phyloP scores from a whole-genome alignment of 1,140 invertebrate genomes.

The Colletes latitarsis region DNA sequence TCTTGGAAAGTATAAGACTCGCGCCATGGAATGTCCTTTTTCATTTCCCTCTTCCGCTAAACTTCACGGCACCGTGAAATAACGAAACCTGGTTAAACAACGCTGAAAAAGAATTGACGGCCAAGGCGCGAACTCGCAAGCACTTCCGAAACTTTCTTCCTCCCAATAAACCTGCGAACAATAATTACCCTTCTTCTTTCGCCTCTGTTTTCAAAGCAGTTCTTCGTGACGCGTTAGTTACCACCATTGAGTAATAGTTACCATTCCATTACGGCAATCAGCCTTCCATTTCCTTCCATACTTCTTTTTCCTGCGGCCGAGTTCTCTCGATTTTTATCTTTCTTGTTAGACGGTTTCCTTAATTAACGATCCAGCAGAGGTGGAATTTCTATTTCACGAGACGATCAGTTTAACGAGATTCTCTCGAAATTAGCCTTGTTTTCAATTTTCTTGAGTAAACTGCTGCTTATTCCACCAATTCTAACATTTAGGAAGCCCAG shows the following conservation, averaged over 20 bases:
- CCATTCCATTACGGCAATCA: background rate
- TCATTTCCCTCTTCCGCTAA: constrained; percentile 3
- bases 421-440: too few relatives aligned
- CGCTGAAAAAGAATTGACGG: background rate
- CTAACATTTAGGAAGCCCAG: too few relatives aligned
- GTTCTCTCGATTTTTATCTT: background rate
- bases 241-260: background rate
- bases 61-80: background rate
- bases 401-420: too few relatives aligned
- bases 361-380: too few relatives aligned
- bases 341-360: background rate
- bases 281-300: background rate
- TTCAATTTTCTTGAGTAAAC: too few relatives aligned
- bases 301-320: background rate
- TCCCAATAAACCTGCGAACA: background rate
- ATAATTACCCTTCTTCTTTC: too few relatives aligned
- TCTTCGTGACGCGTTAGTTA: background rate
- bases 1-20: constrained; percentile 34
- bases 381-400: too few relatives aligned
- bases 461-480: too few relatives aligned
- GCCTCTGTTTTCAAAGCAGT: too few relatives aligned
- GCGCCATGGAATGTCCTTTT: constrained; percentile 29
- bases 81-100: background rate
- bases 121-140: constrained; percentile 13
- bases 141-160: background rate